These are phyloP conservation scores for Myiagra hebetior DNA, from an alignment of 2,113 vertebrate species.

Conservation along the genomic window DNA sequence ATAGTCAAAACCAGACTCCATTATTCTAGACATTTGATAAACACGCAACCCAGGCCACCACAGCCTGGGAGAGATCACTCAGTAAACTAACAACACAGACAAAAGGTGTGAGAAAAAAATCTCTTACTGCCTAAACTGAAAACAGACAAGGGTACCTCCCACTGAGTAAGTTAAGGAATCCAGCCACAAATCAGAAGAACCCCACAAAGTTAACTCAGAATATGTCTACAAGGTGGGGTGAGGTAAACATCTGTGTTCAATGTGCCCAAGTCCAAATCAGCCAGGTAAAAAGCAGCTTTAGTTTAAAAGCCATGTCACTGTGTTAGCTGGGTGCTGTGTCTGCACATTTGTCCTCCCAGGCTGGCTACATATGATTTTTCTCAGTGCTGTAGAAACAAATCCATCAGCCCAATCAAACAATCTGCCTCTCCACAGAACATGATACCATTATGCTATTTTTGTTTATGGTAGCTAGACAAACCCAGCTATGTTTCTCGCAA, in stretches of 20 bases:
- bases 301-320: background rate
- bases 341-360: background rate
- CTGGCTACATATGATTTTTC: background rate
- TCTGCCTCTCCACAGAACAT: background rate
- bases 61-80: background rate
- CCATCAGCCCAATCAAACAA: background rate
- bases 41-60: background rate
- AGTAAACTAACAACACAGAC: background rate
- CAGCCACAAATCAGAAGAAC: background rate
- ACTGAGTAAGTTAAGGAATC: background rate
- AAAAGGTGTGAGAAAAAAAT: background rate
- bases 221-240: background rate
- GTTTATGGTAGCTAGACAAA: background rate
- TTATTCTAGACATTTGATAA: constrained; percentile 10
- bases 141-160: background rate
- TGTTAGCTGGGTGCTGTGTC: background rate
- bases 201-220: background rate
- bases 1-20: constrained; percentile 13
- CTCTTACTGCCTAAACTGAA: background rate
- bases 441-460: background rate
- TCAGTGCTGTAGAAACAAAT: background rate
- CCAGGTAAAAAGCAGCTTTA: background rate
- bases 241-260: background rate
- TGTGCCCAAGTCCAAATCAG: background rate
- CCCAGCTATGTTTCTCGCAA: background rate